Evolutionary conservation across 1,140 invertebrate species (phyloP), one percentile per base, ranked within the genome.

Genomic region (Akabosia matsudoensis): DNA sequence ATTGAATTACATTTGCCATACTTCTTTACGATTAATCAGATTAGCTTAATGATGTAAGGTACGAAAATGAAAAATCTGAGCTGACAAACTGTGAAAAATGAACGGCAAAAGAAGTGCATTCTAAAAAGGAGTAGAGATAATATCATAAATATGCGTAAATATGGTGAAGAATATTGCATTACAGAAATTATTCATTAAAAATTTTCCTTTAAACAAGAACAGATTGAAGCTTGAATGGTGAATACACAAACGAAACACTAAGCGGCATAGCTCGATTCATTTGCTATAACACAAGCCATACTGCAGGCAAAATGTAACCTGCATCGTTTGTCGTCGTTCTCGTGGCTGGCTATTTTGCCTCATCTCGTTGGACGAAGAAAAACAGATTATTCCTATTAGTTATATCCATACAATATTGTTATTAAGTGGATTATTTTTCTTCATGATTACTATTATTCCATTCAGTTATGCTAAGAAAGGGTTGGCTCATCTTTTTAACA

Each of bases 401-500:
- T 67, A 67, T 67, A 67, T 67, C 61, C 61, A 67, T 67, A 67
- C 31, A 67, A 67, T 67, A 67, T 67, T 28, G 31, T 67, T 67
- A 67, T 67, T 67, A 67, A 67, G 28, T 67, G 61, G 61, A 67
- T 67, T 67, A 67, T 67, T 67, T 67, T 67, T 67, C 61, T 67
- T 67, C n/a, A 31, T 67, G 61, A 67, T 67, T 67, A 67, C 61
- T 67, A 67, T 67, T 7, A 67, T 67, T 67, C 61, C 30, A 67
- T 67, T 67, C 61, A 67, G 61, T 67, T 67, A 67, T 67, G 61
- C 61, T 67, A 67, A 67, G 61, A 67, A 67, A 67, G 61, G 61
- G 61, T 67, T 67, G 61, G 61, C 61, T 67, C 61, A 16, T 7
- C 61, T 67, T 67, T 67, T 67, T 75, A 75, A 70, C 74, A 75